Evolutionary conservation across 2,888 invertebrate species (phyloP), one percentile per base, ranked within the genome.

Genomic region (Apodemia hepburni): DNA sequence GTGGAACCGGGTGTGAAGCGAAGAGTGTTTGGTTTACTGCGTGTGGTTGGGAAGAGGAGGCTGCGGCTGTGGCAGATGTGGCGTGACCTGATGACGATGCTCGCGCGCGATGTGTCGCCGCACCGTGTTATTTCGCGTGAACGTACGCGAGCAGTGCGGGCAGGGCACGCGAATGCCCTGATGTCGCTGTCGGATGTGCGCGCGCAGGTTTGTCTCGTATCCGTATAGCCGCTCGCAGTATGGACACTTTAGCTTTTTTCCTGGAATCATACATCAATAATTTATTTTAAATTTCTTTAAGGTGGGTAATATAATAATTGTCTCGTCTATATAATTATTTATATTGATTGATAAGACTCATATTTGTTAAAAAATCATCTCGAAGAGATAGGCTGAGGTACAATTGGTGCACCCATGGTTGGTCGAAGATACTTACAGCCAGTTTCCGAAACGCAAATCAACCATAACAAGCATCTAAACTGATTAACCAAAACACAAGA

Each of bases 221-320:
- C 97, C 97, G 89, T 97, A 97, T 67, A 97, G 93, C 79, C 97
- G 94, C 91, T 97, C 97, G 93, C 97, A 97, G 88, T 96, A 97
- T 78, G 97, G 96, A 90, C 97, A 97, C 92, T 97, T 97, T 79
- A 97, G 92, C 88, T 97, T 97, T 87, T 97, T 97, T 78, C 97
- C 97, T 97, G 93, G 4, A 93, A 92, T 63, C 45, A 57, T 42
- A 59, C 27, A 0, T 29, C 15, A n/a, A n/a, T n/a, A 57, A 15
- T 29, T 17, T 18, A 18, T n/a, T 27, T 12, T 57, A 15, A n/a
- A 45, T 45, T 15, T 42, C 6, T 2, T 45, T 12, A 12, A 33
- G 8, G 8, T 33, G 1, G 33, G 33, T 33, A 33, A 7, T 33
- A 33, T 33, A n/a, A n/a, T n/a, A n/a, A n/a, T n/a, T n/a, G n/a